A percentile compares a stretch with the other conserved stretches of the same genome.
phyloP scores from a whole-genome alignment of 2,797 vertebrate genomes.

The Gallirallus australis region DNA sequence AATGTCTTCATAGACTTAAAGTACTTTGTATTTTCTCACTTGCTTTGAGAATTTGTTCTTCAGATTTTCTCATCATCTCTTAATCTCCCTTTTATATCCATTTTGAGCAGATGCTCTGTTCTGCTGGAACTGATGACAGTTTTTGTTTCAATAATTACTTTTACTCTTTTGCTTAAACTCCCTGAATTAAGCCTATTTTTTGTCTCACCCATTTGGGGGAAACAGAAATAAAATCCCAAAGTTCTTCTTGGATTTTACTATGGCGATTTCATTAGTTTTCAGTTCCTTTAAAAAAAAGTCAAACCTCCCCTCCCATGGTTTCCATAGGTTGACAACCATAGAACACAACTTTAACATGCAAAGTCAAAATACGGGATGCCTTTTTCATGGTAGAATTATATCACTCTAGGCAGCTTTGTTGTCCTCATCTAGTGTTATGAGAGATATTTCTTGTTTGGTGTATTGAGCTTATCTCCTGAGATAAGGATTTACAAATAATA shows the following conservation, averaged over 20 bases:
- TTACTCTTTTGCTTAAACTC: background rate
- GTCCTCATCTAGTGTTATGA: background rate
- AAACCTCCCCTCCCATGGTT: background rate
- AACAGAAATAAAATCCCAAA: background rate
- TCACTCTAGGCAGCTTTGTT: background rate
- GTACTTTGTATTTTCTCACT: conserved; percentile 6
- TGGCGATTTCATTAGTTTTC: background rate
- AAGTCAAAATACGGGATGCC: background rate
- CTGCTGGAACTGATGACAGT: background rate
- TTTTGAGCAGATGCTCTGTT: conserved; percentile 12
- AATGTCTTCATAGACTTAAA: background rate
- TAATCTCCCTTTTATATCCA: conserved; percentile 9
- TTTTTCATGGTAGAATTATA: background rate
- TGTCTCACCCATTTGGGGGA: background rate
- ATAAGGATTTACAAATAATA: background rate
- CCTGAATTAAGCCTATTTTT: background rate
- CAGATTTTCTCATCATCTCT: background rate
- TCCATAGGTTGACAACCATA: background rate
- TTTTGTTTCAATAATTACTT: conserved; percentile 43
- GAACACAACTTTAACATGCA: background rate
- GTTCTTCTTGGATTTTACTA: background rate
- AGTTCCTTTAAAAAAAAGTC: background rate
- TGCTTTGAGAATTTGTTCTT: conserved; percentile 20
- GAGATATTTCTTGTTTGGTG: background rate
- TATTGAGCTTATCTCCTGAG: background rate